These are phyloP conservation scores for Tokudaia muenninki DNA, from an alignment of 2,797 vertebrate species.

Conservation along the genomic window DNA sequence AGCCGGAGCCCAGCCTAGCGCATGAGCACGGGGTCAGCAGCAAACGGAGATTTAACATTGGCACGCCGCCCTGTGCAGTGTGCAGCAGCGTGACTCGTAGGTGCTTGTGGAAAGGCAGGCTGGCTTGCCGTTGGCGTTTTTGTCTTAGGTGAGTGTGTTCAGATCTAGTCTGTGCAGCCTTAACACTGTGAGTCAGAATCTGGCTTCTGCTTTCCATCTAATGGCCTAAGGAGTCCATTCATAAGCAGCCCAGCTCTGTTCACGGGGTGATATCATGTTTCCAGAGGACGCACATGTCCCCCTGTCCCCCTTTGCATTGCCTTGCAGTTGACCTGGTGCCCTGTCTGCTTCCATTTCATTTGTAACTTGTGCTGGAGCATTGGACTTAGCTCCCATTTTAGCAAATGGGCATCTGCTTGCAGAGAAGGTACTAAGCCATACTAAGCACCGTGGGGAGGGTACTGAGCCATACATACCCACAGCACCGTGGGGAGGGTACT, in stretches of 20 bases:
- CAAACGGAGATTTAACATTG: neutral
- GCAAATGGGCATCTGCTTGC: neutral
- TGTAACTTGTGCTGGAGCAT: neutral
- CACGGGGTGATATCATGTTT: neutral
- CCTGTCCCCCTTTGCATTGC: neutral
- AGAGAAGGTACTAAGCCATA: neutral
- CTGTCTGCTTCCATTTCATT: neutral
- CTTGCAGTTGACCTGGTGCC: accelerated
- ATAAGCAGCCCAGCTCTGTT: neutral
- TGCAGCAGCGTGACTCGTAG: neutral
- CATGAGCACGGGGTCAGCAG: neutral
- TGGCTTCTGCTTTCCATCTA: slow-evolving; percentile 19
- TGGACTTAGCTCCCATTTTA: neutral
- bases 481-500: too few relatives aligned
- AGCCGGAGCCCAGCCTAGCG: neutral
- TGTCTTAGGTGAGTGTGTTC: neutral
- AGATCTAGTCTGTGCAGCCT: neutral
- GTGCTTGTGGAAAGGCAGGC: neutral
- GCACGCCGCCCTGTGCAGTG: accelerated
- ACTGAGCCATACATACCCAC: too few relatives aligned
- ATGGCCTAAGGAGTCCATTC: neutral
- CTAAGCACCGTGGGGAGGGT: too few relatives aligned
- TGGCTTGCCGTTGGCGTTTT: neutral
- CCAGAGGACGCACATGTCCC: neutral
- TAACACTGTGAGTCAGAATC: neutral